phyloP scores from a whole-genome alignment of 2,888 invertebrate genomes.

The Phyllotreta cruciferae region DNA sequence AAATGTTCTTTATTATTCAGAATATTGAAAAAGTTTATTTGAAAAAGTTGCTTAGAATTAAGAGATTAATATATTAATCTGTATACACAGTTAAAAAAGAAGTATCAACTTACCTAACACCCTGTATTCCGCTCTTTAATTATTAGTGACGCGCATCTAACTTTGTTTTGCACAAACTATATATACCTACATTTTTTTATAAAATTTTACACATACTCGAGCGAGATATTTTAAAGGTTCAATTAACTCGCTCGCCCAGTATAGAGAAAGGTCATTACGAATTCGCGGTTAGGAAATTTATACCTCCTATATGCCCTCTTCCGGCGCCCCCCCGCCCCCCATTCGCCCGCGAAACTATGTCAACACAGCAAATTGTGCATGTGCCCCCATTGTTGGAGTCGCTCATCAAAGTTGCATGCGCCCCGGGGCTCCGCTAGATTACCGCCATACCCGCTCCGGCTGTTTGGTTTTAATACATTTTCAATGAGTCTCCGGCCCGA shows the following conservation, averaged over 20 bases:
- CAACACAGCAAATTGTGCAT: constrained; percentile 62
- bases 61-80: too few species aligned
- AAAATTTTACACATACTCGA: too few species aligned
- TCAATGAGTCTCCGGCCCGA: constrained; percentile 53
- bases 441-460: constrained; percentile 36
- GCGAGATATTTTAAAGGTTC: too few species aligned
- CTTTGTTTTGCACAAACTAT: too few species aligned
- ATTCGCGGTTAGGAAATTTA: constrained; percentile 51
- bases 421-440: constrained; percentile 50
- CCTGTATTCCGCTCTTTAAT: too few species aligned
- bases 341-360: constrained; percentile 56
- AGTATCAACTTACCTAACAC: too few species aligned
- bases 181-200: too few species aligned
- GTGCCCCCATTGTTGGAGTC: constrained; percentile 58
- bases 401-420: constrained; percentile 59
- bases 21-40: too few species aligned
- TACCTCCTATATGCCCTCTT: constrained; percentile 28
- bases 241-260: neutral
- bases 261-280: constrained; percentile 44
- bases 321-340: constrained; percentile 39
- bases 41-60: too few species aligned
- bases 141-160: too few species aligned
- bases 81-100: too few species aligned
- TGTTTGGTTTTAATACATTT: constrained; percentile 62
- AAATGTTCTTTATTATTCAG: too few species aligned